Evolutionary conservation across 1,140 invertebrate genomes (phyloP), one percentile per base, ranked within the genome.

Genomic region (Zaprionus nigranus): DNA sequence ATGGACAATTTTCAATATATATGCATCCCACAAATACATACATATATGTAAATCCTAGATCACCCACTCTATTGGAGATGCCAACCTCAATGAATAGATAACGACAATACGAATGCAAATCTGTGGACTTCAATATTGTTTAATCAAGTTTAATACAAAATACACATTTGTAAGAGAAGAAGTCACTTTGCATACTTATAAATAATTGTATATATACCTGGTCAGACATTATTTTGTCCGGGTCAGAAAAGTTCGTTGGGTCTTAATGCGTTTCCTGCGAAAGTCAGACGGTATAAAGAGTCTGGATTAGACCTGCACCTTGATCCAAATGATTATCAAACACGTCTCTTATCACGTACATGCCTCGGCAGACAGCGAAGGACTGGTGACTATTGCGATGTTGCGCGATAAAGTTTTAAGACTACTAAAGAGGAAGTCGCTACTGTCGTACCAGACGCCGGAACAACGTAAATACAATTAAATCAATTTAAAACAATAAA

Each of bases 401-500:
- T 22, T 57, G 69, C 51, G 65, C 63, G 56, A 64, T 26, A 67
- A 70, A 30, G 67, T 60, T 66, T 73, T 38, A 57, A 71, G 71
- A 63, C 62, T 65, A 61, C 70, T 90, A 90, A 84, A 82, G 70
- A 88, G 85, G 81, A 88, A 85, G 81, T 88, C 53, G 66, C 66
- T 66, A 53, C 56, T 80, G 74, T 78, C 38, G 77, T 63, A 64
- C 68, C 78, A 79, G 79, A 77, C 77, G 73, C 67, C 68, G 76
- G 86, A 74, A 77, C 79, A 80, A 82, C 76, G 81, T 73, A 90
- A 90, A 90, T 78, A 90, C 75, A 90, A 90, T 90, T 90, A 90
- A 90, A 90, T 90, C 76, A 90, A 90, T 90, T 90, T 81, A 90
- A 90, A 88, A 90, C 81, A 90, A 90, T 90, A 84, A 90, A 82